These are phyloP conservation scores for Philereme transversata DNA, from an alignment of 2,888 invertebrate species.

Conservation along the genomic window DNA sequence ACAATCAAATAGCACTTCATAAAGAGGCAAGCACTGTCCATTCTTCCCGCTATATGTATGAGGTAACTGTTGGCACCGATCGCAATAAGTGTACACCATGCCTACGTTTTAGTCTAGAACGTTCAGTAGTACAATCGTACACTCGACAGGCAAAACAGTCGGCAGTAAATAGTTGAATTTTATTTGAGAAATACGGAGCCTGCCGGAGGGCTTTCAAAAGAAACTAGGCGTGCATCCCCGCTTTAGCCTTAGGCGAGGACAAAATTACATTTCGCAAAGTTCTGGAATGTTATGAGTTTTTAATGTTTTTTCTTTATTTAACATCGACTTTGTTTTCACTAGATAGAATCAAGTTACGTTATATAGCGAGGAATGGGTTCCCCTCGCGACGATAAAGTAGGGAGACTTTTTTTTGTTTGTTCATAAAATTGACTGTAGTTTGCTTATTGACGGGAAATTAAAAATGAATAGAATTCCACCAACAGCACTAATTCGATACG, in stretches of 20 bases:
- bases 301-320: constrained; percentile 41
- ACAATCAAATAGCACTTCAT: no score
- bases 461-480: no score
- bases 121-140: no score
- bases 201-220: constrained; percentile 37
- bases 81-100: no score
- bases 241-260: constrained; percentile 45
- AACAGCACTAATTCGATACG: no score
- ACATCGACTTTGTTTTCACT: constrained; percentile 37
- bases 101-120: no score
- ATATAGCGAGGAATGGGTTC: constrained; percentile 15
- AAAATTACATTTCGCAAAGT: constrained; percentile 46
- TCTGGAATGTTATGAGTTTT: constrained; percentile 41
- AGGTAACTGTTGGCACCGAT: no score
- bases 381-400: constrained; percentile 16
- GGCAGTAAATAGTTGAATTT: constrained; percentile 16
- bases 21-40: no score
- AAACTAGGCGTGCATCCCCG: constrained; percentile 34
- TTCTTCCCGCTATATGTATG: no score
- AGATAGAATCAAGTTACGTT: constrained; percentile 23
- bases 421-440: no score
- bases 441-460: no score
- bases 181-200: constrained; percentile 25
- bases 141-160: constrained; percentile 1
- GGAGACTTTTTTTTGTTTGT: constrained; percentile 10